phyloP scores from a whole-genome alignment of 2,113 vertebrate species.

The Ariopsis seemanni region DNA sequence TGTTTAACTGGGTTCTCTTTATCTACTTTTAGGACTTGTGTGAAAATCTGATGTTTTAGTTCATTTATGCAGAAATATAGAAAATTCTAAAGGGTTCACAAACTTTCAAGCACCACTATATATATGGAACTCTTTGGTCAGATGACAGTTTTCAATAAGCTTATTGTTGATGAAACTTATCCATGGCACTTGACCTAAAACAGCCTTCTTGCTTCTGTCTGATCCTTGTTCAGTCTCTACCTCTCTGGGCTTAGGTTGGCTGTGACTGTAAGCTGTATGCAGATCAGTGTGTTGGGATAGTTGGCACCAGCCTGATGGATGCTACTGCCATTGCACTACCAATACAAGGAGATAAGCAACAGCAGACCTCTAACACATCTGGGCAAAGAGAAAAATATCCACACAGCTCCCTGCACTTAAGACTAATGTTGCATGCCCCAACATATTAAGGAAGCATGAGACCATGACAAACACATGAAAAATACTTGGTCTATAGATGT shows the following conservation, averaged over 20 bases:
- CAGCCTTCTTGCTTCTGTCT: slow-evolving; percentile 27
- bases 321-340: slow-evolving; percentile 26
- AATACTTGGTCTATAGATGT: background rate
- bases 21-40: too few relatives aligned
- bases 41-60: too few relatives aligned
- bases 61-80: too few relatives aligned
- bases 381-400: slow-evolving; percentile 19
- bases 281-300: slow-evolving; percentile 50
- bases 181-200: background rate
- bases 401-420: slow-evolving; percentile 6
- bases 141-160: background rate
- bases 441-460: background rate
- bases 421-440: background rate
- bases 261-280: slow-evolving; percentile 34
- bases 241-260: slow-evolving; percentile 25
- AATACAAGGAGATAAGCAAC: slow-evolving; percentile 47
- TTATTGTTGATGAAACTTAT: background rate
- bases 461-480: background rate
- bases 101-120: too few relatives aligned
- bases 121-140: background rate
- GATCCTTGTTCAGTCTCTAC: slow-evolving; percentile 41
- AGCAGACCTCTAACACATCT: slow-evolving; percentile 25
- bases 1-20: too few relatives aligned
- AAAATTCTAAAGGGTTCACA: too few relatives aligned
- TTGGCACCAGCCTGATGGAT: slow-evolving; percentile 49